Evolutionary conservation across 2,113 vertebrate species (phyloP), one percentile per base, ranked within the genome.

Genomic region (Phyllostomus discolor): DNA sequence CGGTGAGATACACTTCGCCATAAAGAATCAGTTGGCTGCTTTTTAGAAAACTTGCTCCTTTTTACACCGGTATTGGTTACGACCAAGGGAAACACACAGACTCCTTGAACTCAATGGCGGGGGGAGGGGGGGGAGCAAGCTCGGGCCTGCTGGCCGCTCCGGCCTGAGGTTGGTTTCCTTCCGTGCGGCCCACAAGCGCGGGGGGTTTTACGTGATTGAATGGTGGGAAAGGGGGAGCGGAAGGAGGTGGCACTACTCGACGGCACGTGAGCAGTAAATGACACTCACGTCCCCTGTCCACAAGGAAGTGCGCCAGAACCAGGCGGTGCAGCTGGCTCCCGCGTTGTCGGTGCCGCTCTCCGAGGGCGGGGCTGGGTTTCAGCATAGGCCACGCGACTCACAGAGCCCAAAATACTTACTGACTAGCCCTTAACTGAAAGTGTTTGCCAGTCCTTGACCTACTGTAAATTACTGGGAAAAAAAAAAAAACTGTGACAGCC

Each of bases 261-360:
- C 31, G 72, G 72, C 41, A 26, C 3, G 7, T 31, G 26, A 16
- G 10, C 72, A 46, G 41, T 10, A 31, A 46, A 2, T 17, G 41
- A 46, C 72, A 43, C 14, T 75, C 72, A 46, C 3, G 41, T 28
- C 10, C 72, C 14, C 8, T 4, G 26, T 31, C 26, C 72, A 17
- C 41, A 1, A 73, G 28, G 41, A 73, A 17, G 41, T 16, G 3
- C 4, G 43, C 12, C 9, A 7, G 72, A 31, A 7, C 31, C 72
- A 3, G 14, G 41, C 24, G 0, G 24, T 43, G 38, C 38, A 15
- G 41, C 7, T 46, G 9, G 4, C 14, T 7, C 5, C 7, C 12
- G 0, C 1, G 3, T 17, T 0, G 7, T 75, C 41, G 17, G 26
- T 16, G 72, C 26, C 8, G 3, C 41, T 75, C 17, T 15, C 15